Base-by-base conservation (phyloP, 2,113 vertebrate species). In the Platichthys stellatus region DNA sequence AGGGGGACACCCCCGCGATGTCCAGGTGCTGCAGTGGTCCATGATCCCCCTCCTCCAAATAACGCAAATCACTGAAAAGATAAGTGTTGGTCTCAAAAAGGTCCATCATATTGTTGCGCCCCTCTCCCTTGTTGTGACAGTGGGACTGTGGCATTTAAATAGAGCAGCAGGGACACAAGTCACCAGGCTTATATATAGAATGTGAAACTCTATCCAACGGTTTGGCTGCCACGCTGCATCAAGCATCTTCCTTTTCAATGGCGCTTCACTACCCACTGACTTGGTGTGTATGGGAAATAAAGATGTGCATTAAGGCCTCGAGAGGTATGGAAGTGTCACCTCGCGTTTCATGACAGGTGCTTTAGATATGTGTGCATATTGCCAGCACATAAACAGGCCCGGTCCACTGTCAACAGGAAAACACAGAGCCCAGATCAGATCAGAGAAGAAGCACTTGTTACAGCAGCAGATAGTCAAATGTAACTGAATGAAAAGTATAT, bases 41-140 rank as follows among this genome's bases (percentile, higher is more conserved):
- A 93, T 96, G 96, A 79, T 98, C 97, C 3, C 94, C 95, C 2
- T 98, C 96, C 2, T 98, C 97, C 87, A 99, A 94, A 68, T 98
- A 98, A 38, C 92, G 94, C 85, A 95, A 74, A 81, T 95, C 94
- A 57, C 88, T 91, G 90, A 98, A 99, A 92, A 98, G 98, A 94
- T 97, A 99, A 93, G 96, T 95, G 86, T 95, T 96, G 89, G 97
- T 96, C 96, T 99, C 98, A 83, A 99, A 99, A 95, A 99, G 96
- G 96, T 99, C 97, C 98, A 99, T 99, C 97, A 98, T 98, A 95
- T 94, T 98, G 96, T 94, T 94, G 93, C 94, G 53, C 21, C 54
- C 21, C 54, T 57, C 21, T 57, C n/a, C 79, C 92, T 94, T 87
- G 76, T 91, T 92, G 92, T 89, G 90, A 92, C 90, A 91, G 92